phyloP scores from a whole-genome alignment of 2,888 invertebrate species.

The Operophtera brumata region DNA sequence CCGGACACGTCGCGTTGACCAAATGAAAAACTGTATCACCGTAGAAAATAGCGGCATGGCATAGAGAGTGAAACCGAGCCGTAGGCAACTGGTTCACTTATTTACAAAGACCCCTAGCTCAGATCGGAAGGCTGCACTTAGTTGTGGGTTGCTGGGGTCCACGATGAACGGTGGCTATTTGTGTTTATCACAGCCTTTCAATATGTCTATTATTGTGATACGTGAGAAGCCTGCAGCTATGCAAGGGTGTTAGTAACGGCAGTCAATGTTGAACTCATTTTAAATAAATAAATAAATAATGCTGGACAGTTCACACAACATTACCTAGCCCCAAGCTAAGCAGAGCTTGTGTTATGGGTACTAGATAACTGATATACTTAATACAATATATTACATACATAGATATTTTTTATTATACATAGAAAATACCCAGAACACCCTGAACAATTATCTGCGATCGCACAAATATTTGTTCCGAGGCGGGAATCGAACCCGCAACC shows the following conservation, averaged over 20 bases:
- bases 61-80: constrained; percentile 73
- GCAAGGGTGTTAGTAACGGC: constrained; percentile 46
- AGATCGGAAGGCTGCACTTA: constrained; percentile 7
- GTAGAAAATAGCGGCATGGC: constrained; percentile 70
- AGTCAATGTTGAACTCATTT: constrained; percentile 48
- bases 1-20: constrained; percentile 50
- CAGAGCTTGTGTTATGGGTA: too few relatives aligned
- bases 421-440: too few relatives aligned
- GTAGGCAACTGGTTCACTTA: constrained; percentile 48
- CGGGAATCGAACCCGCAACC: too few relatives aligned
- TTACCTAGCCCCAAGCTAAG: too few relatives aligned
- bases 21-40: constrained; percentile 71
- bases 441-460: too few relatives aligned
- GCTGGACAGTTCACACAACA: too few relatives aligned
- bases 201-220: constrained; percentile 58
- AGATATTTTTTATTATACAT: too few relatives aligned
- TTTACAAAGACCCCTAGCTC: constrained; percentile 43
- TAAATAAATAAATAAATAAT: too few relatives aligned
- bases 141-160: constrained; percentile 27
- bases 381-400: too few relatives aligned
- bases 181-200: constrained; percentile 54
- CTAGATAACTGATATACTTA: too few relatives aligned
- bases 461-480: too few relatives aligned
- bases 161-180: constrained; percentile 36
- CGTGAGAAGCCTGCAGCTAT: constrained; percentile 51